Percentiles rank a stretch among this genome's conserved stretches.
Conservation (phyloP, 1,140 invertebrate genomes). For the Pogonomyrmex barbatus region DNA sequence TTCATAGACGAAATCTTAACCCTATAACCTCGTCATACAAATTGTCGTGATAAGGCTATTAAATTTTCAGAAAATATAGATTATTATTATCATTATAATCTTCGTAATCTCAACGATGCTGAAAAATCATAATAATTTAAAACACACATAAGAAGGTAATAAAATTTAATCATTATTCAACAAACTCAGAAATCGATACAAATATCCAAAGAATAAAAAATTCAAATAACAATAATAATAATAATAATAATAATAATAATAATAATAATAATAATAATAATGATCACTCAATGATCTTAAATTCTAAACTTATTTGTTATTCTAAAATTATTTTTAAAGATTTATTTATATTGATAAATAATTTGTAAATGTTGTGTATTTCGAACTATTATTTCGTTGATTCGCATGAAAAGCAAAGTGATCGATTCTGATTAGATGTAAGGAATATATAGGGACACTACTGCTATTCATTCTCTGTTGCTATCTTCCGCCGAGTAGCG, state of each 20-base stretch:
- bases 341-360: background rate
- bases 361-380: background rate
- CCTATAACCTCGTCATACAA: background rate
- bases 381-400: background rate
- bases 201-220: background rate
- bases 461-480: conserved; percentile 9
- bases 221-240: background rate
- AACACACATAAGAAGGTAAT: background rate
- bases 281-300: background rate
- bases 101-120: background rate
- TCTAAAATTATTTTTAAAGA: background rate
- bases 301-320: background rate
- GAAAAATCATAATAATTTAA: background rate
- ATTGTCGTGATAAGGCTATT: background rate
- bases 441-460: background rate
- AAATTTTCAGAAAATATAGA: background rate
- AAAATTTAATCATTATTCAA: background rate
- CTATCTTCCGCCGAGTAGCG: background rate
- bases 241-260: background rate
- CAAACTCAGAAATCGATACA: background rate
- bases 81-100: conserved; percentile 1
- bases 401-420: background rate
- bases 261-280: background rate
- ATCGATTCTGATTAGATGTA: conserved; percentile 13
- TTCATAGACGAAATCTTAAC: background rate